Evolutionary conservation across 2,888 invertebrate species (phyloP), one percentile per base, ranked within the genome.

Genomic region (Lithophane semibrunnea): DNA sequence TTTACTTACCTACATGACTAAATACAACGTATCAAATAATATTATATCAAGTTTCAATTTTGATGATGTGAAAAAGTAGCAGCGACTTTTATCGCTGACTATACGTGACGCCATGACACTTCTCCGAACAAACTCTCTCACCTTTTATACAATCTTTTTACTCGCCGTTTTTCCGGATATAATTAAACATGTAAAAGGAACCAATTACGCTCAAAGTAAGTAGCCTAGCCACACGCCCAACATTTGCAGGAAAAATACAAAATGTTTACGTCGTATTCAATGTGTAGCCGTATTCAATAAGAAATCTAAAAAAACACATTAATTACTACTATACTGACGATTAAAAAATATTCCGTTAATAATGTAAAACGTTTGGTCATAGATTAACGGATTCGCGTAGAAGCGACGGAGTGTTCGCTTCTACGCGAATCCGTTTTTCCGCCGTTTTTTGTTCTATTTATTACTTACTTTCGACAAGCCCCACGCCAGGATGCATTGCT

Each of bases 221-320:
- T 54, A 21, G 21, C 9, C 9, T 13, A 12, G 42, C 63, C 29
- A 52, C 21, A 42, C 16, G 16, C 13, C 16, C 3, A 37, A 24
- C 24, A 72, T 58, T 76, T 37, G 7, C 8, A 29, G 13, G 58
- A 71, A 77, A 75, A 71, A 79, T 24, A 68, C 67, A 52, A 64
- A 75, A 56, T 69, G 13, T 47, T 54, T 73, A 49, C 37, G 16
- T 24, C 12, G 21, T 49, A 56, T 56, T 66, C 47, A 49, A 70
- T 37, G n/a, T 69, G 37, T 66, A 65, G 29, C 9, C 13, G 16
- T 18, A 79, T 29, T 61, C 42, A 84, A 69, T 69, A 74, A 9
- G 56, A 29, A 85, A 73, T 72, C 44, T 75, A 73, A 79, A 83
- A 66, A 72, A 4, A 37, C 0, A 1, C 70, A 21, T 56, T 77